Base-by-base conservation (phyloP, 2,113 vertebrate genomes). In the Brachypodius melanocephalos region DNA sequence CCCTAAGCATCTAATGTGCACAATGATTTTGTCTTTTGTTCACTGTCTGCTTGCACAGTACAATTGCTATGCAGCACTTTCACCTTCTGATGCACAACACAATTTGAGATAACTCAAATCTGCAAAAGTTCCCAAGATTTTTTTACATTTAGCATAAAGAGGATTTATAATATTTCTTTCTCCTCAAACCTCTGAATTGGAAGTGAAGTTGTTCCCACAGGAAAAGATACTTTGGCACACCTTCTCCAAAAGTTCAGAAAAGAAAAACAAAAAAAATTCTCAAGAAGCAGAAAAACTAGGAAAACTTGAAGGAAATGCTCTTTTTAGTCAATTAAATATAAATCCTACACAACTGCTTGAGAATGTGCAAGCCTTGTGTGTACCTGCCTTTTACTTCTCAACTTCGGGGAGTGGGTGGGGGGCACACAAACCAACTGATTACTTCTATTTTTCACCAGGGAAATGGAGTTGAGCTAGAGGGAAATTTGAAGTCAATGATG, bases 351-450 rank as follows among this genome's bases (percentile, higher is more conserved):
- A 79, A 82, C 4, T 57, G 11, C 9, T 57, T 68, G 36, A 52
- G 9, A 71, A 45, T 3, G n/a, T 49, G 8, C 25, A 55, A 29
- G 9, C 3, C 29, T 68, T 61, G 6, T 66, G 6, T 22, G 5
- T 43, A 54, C 2, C 19, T 12, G 13, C 3, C 57, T 76, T 73
- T 65, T 52, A 58, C 4, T 6, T 51, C n/a, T 1, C 5, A 5
- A 62, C 43, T 38, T 4, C 5, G 7, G 3, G 9, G 24, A 42
- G 24, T 18, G 5, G 3, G 2, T 0, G 2, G 4, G 3, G 8
- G 3, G 15, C 6, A 65, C 31, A 65, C 14, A 81, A 55, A 65
- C 2, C 13, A 71, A 48, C 28, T 31, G 14, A 63, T 55, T 42
- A 59, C 6, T 77, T 45, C 26, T 22, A 9, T 29, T 78, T 95